A percentile compares a stretch with the other conserved stretches of the same genome.
phyloP scores from a whole-genome alignment of 2,797 vertebrate genomes.

The Hapalemur alaotrensis region DNA sequence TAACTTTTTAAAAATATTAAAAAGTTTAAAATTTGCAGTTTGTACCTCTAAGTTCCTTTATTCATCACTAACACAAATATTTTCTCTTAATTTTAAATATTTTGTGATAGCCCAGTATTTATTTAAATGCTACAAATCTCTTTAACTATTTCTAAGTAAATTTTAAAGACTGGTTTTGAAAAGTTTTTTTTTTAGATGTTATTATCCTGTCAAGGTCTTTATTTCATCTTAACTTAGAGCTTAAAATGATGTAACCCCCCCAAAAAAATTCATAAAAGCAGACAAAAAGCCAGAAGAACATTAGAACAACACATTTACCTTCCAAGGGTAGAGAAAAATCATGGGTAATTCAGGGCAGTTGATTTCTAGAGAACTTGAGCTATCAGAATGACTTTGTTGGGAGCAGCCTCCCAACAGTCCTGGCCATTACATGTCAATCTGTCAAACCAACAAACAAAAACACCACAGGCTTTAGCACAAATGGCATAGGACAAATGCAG shows the following conservation, averaged over 20 bases:
- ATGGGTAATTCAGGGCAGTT: background rate
- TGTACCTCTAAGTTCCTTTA: background rate
- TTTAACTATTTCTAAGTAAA: background rate
- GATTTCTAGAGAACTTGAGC: constrained; percentile 13
- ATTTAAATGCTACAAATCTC: background rate
- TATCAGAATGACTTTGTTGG: constrained; percentile 54
- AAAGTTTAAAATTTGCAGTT: background rate
- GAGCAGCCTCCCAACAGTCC: constrained; percentile 15
- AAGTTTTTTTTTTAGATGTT: background rate
- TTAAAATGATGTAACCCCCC: constrained; percentile 13
- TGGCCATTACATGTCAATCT: constrained; percentile 54
- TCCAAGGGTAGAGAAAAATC: constrained; percentile 25
- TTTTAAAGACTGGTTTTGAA: background rate
- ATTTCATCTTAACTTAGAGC: constrained; percentile 1
- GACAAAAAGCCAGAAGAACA: background rate
- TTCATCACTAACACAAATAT: background rate
- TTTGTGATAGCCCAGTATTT: background rate
- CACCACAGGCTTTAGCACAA: constrained; percentile 19
- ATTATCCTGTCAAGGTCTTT: background rate
- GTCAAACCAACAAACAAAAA: constrained; percentile 58
- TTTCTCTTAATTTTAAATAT: background rate
- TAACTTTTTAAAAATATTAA: background rate
- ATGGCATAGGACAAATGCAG: constrained; percentile 40
- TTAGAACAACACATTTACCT: background rate
- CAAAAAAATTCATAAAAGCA: constrained; percentile 19